Evolutionary conservation across 2,113 vertebrate species (phyloP).

Genomic region (Falco punctatus): DNA sequence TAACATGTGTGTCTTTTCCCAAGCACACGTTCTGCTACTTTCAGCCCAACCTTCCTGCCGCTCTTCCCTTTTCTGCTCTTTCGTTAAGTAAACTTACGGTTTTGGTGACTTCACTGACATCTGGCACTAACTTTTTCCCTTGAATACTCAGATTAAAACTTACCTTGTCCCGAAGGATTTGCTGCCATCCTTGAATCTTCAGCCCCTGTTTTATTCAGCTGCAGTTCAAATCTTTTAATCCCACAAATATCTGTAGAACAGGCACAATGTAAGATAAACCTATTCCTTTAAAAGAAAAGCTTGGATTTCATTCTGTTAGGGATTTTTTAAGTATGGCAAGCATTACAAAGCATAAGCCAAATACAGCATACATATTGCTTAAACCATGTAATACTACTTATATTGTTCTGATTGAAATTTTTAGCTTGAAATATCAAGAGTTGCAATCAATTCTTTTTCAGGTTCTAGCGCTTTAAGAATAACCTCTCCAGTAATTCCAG

Average conservation of each 20-base stretch:
- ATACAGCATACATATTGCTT: accelerated
- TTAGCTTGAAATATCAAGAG: neutral
- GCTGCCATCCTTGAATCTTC: conserved; percentile 74
- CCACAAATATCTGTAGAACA: conserved; percentile 56
- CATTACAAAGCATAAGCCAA: neutral
- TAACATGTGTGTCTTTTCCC: accelerated
- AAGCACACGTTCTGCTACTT: neutral
- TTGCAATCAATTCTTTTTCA: neutral
- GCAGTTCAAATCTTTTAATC: neutral
- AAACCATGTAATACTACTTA: neutral
- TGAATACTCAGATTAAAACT: neutral
- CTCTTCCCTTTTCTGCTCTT: neutral
- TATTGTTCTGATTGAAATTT: neutral
- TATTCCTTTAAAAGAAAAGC: neutral
- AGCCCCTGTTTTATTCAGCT: conserved; percentile 18
- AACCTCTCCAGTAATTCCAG: neutral
- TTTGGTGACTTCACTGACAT: neutral
- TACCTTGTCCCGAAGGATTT: conserved; percentile 81
- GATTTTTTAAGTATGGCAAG: neutral
- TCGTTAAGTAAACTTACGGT: neutral
- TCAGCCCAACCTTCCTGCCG: neutral
- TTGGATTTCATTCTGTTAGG: neutral
- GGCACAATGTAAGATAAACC: neutral
- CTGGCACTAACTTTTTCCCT: neutral
- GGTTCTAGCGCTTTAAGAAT: neutral